Base-by-base conservation (phyloP, 1,140 invertebrate species). In the Globodera ellingtonae region DNA sequence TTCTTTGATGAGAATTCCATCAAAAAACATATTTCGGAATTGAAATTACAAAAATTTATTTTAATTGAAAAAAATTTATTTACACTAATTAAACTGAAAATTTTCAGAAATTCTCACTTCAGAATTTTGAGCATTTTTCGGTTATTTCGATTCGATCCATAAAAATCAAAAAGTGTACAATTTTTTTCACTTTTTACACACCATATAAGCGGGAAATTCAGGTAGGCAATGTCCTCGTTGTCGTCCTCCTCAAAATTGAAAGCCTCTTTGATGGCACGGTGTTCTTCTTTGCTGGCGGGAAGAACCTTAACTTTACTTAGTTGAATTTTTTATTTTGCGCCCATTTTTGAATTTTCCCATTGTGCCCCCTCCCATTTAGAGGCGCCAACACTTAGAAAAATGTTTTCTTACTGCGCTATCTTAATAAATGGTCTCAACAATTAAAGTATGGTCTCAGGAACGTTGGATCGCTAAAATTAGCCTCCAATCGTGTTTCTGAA, bases 221-320 rank as follows among this genome's bases (percentile, higher is more conserved):
- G 67, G 79, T 86, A 86, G 24, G 86, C 85, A 71, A 86, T 86
- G 78, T 86, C 85, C 70, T 88, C 86, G 78, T 86, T 86, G 72
- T 86, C 85, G 47, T 86, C 85, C 67, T 86, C 85, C n/a, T 88
- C 84, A 72, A 83, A 85, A n/a, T 76, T 56, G n/a, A 50, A 46
- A 15, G 82, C 84, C 47, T 80, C 82, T 79, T 86, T 88, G 35
- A 86, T 67, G 7, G 47, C 74, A n/a, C 70, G 66, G 21, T 87
- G 78, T 69, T 86, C 84, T 15, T 70, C n/a, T 62, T 78, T 81
- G 70, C 76, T 74, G 44, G 13, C 77, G 56, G 84, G 84, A 15
- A 83, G 15, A 52, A 52, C 15, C 8, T 52, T 52, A 52, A 52
- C 8, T 52, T 52, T 10, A 52, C 15, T 52, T 9, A 52, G 3